phyloP scores from a whole-genome alignment of 2,888 invertebrate species.

The Microctonus brassicae region DNA sequence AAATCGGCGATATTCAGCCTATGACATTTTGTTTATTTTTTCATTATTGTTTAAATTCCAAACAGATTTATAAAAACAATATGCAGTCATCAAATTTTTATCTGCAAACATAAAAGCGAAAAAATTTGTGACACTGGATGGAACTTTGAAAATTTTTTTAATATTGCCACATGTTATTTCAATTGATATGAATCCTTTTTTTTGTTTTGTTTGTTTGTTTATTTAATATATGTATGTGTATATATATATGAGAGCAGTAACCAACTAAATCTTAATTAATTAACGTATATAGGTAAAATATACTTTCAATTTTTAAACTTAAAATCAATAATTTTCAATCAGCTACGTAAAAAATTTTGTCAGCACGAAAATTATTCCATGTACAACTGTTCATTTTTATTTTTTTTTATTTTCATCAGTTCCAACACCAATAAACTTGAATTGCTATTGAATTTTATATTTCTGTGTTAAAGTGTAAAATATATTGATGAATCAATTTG shows the following conservation, averaged over 20 bases:
- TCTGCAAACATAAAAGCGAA: neutral
- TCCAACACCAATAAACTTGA: neutral
- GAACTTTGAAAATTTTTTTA: neutral
- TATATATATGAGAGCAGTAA: neutral
- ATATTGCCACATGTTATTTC: neutral
- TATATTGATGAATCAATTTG: neutral
- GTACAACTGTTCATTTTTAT: neutral
- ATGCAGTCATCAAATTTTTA: neutral
- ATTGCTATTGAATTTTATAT: neutral
- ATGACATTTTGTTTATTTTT: neutral
- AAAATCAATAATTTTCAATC: neutral
- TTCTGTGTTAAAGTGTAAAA: constrained; percentile 21
- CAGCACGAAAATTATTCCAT: neutral
- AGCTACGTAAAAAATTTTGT: neutral
- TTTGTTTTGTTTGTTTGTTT: neutral
- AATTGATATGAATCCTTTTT: neutral
- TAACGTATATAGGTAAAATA: neutral
- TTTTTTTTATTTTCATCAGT: neutral
- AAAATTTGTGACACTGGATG: neutral
- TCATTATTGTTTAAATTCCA: neutral
- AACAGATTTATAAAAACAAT: neutral
- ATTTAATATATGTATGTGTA: neutral
- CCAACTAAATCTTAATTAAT: neutral
- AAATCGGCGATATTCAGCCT: constrained; percentile 23
- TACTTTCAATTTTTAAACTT: neutral